These are phyloP conservation scores for Zosterops hypoxanthus DNA, from an alignment of 2,113 vertebrate species.

Conservation along the genomic window DNA sequence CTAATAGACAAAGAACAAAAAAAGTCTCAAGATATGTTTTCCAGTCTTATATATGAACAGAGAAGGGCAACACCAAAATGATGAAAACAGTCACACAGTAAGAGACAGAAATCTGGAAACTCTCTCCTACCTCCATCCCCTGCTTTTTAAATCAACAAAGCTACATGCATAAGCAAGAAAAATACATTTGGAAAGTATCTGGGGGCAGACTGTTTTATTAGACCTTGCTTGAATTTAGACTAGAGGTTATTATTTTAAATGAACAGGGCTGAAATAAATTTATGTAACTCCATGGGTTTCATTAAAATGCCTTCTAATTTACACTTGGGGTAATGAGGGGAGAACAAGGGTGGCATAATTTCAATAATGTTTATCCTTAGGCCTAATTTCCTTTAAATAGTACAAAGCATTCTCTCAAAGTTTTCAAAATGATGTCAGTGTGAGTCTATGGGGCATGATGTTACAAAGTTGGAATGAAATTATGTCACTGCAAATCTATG, in stretches of 20 bases:
- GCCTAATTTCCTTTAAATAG: constrained; percentile 38
- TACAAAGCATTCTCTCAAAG: constrained; percentile 45
- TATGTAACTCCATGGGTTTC: background rate
- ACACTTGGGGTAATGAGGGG: background rate
- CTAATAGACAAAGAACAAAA: background rate
- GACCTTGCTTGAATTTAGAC: background rate
- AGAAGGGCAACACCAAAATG: background rate
- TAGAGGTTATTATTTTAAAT: background rate
- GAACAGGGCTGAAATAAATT: background rate
- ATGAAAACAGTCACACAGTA: background rate
- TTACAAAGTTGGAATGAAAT: constrained; percentile 42
- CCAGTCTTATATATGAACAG: background rate
- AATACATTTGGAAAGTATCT: constrained; percentile 29
- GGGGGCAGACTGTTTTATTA: constrained; percentile 23
- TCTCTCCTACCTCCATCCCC: background rate
- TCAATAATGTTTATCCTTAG: constrained; percentile 25
- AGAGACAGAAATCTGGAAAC: constrained; percentile 9
- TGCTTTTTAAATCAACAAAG: constrained; percentile 32
- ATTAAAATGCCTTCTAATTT: constrained; percentile 1
- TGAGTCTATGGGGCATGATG: background rate
- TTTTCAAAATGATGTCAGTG: constrained; percentile 30
- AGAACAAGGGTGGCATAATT: background rate
- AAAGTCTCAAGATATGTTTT: background rate
- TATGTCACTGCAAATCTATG: constrained; percentile 26
- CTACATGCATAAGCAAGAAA: background rate